Evolutionary conservation across 2,797 vertebrate species (phyloP), one percentile per base, ranked within the genome.

Genomic region (Columba guinea): DNA sequence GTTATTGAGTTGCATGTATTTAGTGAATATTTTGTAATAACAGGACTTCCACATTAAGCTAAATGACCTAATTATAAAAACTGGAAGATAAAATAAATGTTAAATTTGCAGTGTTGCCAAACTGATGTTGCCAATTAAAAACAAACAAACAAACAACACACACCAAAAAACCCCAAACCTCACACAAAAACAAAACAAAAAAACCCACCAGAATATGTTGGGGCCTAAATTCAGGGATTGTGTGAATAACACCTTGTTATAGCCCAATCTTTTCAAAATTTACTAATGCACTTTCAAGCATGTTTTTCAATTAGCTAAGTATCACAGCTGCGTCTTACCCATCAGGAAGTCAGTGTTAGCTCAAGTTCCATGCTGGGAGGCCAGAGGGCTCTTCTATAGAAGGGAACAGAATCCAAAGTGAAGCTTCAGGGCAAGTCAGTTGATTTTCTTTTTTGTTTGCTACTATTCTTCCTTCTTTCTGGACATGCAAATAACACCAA

Each of bases 221-320:
- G 55, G 78, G 71, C 53, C 68, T 32, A 24, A 89, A 84, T 75
- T 63, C 46, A 52, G 48, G 37, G 35, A 18, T 11, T 7, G 34
- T 59, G 34, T 65, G 93, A 83, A 71, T 82, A 89, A 75, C 80
- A 89, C 73, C 89, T 90, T 91, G 81, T 88, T 87, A 83, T 5
- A 69, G 87, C 34, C 83, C 75, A 87, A 83, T 90, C 83, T 91
- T 84, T 90, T 86, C 46, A 80, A 69, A 96, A 95, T 96, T 93
- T 94, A 82, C 83, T 94, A 94, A 94, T 91, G 91, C 86, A 88
- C 92, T 94, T 90, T 63, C 67, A 67, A 51, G 89, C 93, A 82
- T 75, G 93, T 75, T 96, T 95, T 93, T 96, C 96, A 95, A 96
- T 97, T 96, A 97, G 87, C 91, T 94, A 90, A 94, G 94, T 93